A percentile compares a stretch with the other conserved stretches of the same genome.
These are phyloP conservation scores for Notospermus geniculatus DNA, from an alignment of 1,140 invertebrate species.

Conservation along the genomic window DNA sequence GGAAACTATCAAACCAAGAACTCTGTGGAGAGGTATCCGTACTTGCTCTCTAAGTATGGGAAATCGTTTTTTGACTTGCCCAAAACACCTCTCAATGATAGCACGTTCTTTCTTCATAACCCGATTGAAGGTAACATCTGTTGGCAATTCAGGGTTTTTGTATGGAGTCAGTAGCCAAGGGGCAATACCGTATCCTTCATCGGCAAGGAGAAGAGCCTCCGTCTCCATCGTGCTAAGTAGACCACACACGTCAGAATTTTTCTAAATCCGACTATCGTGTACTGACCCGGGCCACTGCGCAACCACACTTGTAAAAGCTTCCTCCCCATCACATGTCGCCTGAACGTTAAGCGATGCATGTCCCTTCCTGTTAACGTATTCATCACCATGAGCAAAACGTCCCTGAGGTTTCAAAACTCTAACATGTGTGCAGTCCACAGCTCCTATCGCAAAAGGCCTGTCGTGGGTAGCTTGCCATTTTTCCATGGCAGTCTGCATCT, in stretches of 20 bases:
- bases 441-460: not conserved
- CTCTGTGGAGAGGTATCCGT: not conserved
- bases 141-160: not conserved
- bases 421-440: constrained; percentile 6
- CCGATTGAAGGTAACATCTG: not conserved
- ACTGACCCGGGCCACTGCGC: constrained; percentile 5
- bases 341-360: too few relatives aligned
- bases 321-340: not conserved
- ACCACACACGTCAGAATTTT: not conserved
- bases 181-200: constrained; percentile 6
- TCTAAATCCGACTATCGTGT: constrained; percentile 5
- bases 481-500: not conserved
- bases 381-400: too few relatives aligned
- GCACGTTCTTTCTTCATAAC: constrained; percentile 7
- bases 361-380: too few relatives aligned
- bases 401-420: not conserved
- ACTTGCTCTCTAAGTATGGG: not conserved
- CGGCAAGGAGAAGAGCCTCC: not conserved
- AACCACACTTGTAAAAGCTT: not conserved
- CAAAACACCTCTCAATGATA: constrained; percentile 10
- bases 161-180: constrained; percentile 1
- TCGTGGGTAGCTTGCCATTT: not conserved
- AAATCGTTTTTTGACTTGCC: constrained; percentile 9
- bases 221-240: not conserved
- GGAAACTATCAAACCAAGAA: not conserved